Evolutionary conservation across 2,113 vertebrate genomes (phyloP), one percentile per base, ranked within the genome.

Genomic region (Falco punctatus): DNA sequence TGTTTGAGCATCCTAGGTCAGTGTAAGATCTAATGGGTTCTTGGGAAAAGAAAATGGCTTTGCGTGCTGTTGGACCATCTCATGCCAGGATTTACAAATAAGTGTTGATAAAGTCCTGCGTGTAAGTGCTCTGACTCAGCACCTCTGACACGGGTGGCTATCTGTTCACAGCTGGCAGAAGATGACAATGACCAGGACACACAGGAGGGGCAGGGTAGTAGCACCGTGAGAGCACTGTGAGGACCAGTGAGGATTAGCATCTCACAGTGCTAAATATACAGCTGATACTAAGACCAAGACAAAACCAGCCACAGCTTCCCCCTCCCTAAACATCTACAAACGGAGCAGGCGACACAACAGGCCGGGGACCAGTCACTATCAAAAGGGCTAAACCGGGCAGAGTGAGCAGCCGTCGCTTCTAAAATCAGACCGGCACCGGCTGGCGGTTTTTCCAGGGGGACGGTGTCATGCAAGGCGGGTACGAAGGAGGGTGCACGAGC

Each of bases 401-500:
- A 24, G 2, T 21, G 40, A 66, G 26, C 4, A 38, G n/a, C 48
- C 5, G 30, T 3, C 13, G 32, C 26, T 57, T 55, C 32, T 52
- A 8, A 42, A 81, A 27, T 10, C 46, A 24, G 23, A 44, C 30
- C 22, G 4, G 57, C 38, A 5, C 16, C 2, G 48, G 62, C 7
- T 15, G 33, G 27, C 58, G 35, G 55, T 11, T 33, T 57, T 58
- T 61, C 52, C 2, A 2, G 40, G 33, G 23, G 19, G 9, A 3
- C 3, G 32, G 1, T 11, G 11, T 3, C 5, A 0, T 27, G 0
- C 12, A 6, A 24, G 73, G 21, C 23, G 21, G 21, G 9, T 3
- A 14, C 33, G 16, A 0, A 33, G 23, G 14, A 4, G 49, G 30
- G 23, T 20, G 5, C 46, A 3, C 0, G 23, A 35, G 38, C n/a